Evolutionary conservation across 92 coral and sea anemone genomes (phyloP).

Genomic region (Hydrozoanthus gracilis): DNA sequence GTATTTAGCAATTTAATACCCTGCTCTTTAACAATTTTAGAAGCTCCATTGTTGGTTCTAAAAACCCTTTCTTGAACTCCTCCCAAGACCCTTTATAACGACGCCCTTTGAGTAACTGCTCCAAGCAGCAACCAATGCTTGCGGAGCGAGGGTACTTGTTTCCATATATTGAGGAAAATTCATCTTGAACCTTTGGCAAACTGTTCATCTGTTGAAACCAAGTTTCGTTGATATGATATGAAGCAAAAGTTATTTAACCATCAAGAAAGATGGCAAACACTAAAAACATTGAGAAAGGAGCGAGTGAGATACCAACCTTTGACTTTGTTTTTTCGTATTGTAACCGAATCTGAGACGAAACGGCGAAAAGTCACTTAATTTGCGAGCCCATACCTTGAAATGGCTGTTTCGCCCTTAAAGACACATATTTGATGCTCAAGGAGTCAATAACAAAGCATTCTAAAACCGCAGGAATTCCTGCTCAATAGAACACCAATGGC

Average conservation of each 20-base stretch:
- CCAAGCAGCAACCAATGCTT: conserved; percentile 29
- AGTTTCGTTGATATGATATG: background rate
- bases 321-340: too few relatives aligned
- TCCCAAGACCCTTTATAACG: conserved; percentile 16
- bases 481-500: background rate
- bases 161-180: conserved; percentile 36
- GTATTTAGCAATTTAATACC: background rate
- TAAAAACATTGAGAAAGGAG: background rate
- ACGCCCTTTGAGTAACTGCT: background rate
- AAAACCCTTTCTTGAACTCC: conserved; percentile 17
- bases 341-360: background rate
- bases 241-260: background rate
- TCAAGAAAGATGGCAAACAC: background rate
- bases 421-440: background rate
- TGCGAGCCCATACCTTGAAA: background rate
- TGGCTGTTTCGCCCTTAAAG: background rate
- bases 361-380: background rate
- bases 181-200: conserved; percentile 27
- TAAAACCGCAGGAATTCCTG: background rate
- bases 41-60: conserved; percentile 46
- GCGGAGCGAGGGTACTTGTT: conserved; percentile 48
- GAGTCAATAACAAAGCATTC: background rate
- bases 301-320: background rate
- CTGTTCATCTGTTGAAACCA: conserved; percentile 27
- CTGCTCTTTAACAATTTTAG: conserved; percentile 44